Percentiles rank a stretch among this genome's conserved stretches.
phyloP scores from a whole-genome alignment of 2,113 vertebrate species.

The Phylloscopus trochilus region DNA sequence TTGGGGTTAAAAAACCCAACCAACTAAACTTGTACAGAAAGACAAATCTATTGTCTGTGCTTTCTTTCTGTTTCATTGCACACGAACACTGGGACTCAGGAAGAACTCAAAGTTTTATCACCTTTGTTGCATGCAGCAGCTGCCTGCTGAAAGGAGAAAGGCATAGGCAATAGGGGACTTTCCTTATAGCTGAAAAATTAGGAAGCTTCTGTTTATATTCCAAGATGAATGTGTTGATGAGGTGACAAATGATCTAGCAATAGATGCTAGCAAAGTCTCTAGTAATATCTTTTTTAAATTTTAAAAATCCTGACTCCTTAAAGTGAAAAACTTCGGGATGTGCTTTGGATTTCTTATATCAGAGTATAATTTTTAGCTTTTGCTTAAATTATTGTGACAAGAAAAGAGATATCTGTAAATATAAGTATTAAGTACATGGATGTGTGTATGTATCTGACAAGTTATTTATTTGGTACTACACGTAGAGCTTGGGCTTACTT shows the following conservation, averaged over 20 bases:
- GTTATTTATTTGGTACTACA: background rate
- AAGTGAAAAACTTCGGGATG: background rate
- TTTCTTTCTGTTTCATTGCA: background rate
- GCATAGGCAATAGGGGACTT: background rate
- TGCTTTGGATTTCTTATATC: background rate
- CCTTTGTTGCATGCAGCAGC: background rate
- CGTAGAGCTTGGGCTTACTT: background rate
- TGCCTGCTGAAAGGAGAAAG: background rate
- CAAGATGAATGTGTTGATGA: background rate
- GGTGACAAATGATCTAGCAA: background rate
- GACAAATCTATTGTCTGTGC: background rate
- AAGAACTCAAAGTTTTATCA: background rate
- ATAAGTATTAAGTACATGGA: background rate
- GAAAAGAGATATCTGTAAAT: background rate
- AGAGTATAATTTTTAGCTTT: background rate
- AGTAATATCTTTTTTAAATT: background rate
- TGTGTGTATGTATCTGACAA: background rate
- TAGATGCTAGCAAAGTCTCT: background rate
- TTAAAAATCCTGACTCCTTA: background rate
- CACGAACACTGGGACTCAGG: background rate
- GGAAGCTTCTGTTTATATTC: background rate
- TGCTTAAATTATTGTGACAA: background rate
- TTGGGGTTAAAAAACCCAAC: background rate
- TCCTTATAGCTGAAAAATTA: background rate
- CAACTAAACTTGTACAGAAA: background rate